Conservation (phyloP, 2,113 vertebrate species). For the Mystacornis crossleyi region DNA sequence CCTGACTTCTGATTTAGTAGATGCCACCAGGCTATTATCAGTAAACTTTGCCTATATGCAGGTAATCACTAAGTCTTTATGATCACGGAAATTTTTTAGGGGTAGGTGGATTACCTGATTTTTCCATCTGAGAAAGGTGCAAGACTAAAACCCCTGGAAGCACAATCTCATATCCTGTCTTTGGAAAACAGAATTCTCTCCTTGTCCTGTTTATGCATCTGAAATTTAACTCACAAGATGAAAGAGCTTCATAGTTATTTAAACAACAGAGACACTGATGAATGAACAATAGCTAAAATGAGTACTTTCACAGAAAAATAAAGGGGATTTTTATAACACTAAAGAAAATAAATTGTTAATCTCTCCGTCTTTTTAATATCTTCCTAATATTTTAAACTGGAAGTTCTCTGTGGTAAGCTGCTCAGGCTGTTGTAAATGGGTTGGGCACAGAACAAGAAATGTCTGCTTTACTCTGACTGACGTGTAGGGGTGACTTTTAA, state of each 20-base stretch:
- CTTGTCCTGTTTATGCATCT: neutral
- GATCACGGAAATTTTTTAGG: neutral
- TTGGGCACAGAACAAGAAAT: neutral
- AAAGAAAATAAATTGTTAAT: neutral
- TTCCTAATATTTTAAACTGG: neutral
- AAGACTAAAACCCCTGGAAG: neutral
- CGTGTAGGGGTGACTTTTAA: neutral
- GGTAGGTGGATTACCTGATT: neutral
- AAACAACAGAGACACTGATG: neutral
- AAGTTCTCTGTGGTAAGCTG: neutral
- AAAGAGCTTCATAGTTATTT: neutral
- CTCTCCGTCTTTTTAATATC: neutral
- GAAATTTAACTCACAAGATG: neutral
- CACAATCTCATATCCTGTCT: neutral
- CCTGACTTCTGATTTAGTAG: neutral
- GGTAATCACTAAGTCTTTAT: neutral
- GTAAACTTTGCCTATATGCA: neutral
- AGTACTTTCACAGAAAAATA: neutral
- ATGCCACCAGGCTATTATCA: neutral
- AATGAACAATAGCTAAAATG: neutral
- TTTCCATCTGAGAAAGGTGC: neutral
- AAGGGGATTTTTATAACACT: accelerated
- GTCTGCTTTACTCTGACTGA: neutral
- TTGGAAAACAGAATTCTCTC: neutral
- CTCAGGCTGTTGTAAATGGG: accelerated